These are phyloP conservation scores for Tyrannus savana DNA, from an alignment of 2,113 vertebrate species.

Conservation along the genomic window DNA sequence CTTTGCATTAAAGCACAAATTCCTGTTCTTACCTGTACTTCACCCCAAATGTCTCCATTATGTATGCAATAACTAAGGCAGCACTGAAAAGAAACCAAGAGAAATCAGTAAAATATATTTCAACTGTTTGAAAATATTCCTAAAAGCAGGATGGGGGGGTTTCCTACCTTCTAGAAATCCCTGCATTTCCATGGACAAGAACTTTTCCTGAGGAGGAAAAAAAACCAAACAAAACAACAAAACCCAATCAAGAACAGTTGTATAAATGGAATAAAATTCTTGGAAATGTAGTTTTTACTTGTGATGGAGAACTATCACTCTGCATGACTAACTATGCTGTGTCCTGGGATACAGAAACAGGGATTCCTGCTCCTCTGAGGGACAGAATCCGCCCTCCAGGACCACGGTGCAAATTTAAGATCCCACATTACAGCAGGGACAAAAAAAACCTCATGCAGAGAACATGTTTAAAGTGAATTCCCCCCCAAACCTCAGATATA, in stretches of 20 bases:
- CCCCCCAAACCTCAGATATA: no score
- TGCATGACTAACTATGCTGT: neutral
- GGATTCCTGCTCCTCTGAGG: neutral
- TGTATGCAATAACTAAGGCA: conserved; percentile 99
- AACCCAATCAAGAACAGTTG: neutral
- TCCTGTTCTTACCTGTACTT: conserved; percentile 89
- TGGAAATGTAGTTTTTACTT: neutral
- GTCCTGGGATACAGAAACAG: neutral
- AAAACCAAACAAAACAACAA: neutral
- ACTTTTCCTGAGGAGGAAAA: conserved; percentile 86
- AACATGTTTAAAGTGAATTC: neutral
- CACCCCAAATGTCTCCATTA: conserved; percentile 99
- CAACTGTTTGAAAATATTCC: neutral
- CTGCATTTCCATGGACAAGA: conserved; percentile 98
- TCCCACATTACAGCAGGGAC: neutral
- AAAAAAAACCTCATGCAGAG: neutral
- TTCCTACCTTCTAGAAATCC: conserved; percentile 96
- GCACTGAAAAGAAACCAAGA: conserved; percentile 78
- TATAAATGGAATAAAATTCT: neutral
- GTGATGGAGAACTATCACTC: neutral
- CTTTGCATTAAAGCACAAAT: neutral
- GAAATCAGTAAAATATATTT: neutral
- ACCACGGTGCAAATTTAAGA: neutral
- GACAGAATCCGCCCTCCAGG: neutral
- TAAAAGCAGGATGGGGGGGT: neutral